Conservation (phyloP, 2,797 vertebrate species). For the Enteromius radiatus region DNA sequence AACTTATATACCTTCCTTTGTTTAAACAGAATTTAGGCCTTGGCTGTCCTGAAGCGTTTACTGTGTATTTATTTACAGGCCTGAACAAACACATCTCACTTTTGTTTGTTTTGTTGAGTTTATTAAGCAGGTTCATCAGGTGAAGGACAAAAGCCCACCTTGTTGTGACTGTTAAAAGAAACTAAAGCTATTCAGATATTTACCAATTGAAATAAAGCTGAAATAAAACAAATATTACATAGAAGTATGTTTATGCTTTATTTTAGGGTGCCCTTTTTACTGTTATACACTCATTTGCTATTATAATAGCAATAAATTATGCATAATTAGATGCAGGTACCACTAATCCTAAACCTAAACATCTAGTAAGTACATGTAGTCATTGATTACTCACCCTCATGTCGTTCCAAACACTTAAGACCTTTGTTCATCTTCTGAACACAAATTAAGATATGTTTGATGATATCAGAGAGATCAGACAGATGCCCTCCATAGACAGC, state of each 20-base stretch:
- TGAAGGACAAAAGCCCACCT: background rate
- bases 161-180: background rate
- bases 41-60: background rate
- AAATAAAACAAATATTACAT: background rate
- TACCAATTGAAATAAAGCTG: background rate
- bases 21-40: conserved; percentile 1
- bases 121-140: background rate
- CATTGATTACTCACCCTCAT: too few species aligned
- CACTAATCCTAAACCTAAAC: background rate
- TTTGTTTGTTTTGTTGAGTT: background rate
- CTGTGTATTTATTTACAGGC: background rate
- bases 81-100: too few species aligned
- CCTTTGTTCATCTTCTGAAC: too few species aligned
- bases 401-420: too few species aligned
- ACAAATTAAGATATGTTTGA: too few species aligned
- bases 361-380: background rate
- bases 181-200: background rate
- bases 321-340: background rate
- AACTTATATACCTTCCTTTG: background rate
- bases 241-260: background rate
- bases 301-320: background rate
- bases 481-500: too few species aligned
- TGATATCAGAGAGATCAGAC: too few species aligned
- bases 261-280: background rate
- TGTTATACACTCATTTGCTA: too few species aligned